phyloP scores from a whole-genome alignment of 2,797 vertebrate genomes.

The Pantherophis alleghaniensis region DNA sequence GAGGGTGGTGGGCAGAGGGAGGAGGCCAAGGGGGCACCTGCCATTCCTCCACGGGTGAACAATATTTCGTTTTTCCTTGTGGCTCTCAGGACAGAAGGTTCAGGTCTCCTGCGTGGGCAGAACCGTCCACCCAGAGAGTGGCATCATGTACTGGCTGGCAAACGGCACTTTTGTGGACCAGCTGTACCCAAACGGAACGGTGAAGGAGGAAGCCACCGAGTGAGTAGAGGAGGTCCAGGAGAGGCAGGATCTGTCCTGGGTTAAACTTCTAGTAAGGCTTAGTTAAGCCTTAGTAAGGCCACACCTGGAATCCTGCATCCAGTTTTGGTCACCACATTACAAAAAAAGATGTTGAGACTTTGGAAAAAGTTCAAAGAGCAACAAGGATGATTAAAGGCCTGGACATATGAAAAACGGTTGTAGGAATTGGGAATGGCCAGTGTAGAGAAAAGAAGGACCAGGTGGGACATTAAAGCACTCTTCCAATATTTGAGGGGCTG shows the following conservation, averaged over 20 bases:
- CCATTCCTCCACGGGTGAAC: not conserved
- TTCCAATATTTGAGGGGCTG: not conserved
- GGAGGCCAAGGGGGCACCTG: not conserved
- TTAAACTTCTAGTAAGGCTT: not conserved
- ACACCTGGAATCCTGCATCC: too few species aligned
- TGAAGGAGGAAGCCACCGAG: conserved; percentile 62
- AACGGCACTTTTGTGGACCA: conserved; percentile 77
- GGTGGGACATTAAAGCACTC: not conserved
- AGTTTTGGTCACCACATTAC: not conserved
- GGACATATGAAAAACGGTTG: not conserved
- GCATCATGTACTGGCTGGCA: conserved; percentile 82
- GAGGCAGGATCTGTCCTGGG: not conserved
- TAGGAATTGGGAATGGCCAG: not conserved
- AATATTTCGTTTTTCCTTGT: accelerated
- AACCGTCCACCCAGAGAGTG: conserved; percentile 40
- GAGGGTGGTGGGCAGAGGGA: not conserved
- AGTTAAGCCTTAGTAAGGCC: not conserved
- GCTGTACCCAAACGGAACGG: conserved; percentile 45
- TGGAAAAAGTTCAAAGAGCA: not conserved
- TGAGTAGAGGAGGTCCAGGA: conserved; percentile 47
- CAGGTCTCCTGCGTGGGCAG: conserved; percentile 64
- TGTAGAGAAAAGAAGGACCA: too few species aligned
- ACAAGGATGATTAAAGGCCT: not conserved
- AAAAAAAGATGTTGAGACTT: not conserved
- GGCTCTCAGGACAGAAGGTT: conserved; percentile 55